Conservation (phyloP, 2,888 invertebrate species). For the Pachliopta kotzebuea region DNA sequence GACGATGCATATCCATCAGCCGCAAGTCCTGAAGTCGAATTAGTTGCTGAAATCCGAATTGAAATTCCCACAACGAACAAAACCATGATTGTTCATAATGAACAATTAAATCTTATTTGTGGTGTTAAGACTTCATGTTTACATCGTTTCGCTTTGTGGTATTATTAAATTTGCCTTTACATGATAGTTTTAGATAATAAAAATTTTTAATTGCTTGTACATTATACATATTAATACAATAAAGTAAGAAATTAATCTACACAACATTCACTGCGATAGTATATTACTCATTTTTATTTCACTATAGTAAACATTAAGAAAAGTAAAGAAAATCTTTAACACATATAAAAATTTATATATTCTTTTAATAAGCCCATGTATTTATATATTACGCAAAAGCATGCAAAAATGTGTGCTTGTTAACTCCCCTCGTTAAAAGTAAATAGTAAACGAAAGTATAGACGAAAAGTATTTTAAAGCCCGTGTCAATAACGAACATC, state of each 20-base stretch:
- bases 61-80: slow-evolving; percentile 1
- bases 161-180: neutral
- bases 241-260: neutral
- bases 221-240: neutral
- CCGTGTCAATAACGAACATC: neutral
- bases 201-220: neutral
- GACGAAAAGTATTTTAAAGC: neutral
- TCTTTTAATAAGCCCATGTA: slow-evolving; percentile 1
- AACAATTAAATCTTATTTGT: neutral
- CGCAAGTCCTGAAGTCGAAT: slow-evolving; percentile 39
- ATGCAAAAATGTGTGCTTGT: neutral
- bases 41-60: slow-evolving; percentile 41
- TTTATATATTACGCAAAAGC: neutral
- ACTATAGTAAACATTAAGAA: neutral
- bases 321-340: neutral
- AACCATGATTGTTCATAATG: neutral
- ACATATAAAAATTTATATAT: neutral
- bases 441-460: neutral
- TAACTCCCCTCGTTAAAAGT: neutral
- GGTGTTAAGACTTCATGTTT: neutral
- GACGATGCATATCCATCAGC: slow-evolving; percentile 91
- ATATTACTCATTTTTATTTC: neutral
- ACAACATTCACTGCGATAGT: neutral
- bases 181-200: neutral
- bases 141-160: neutral